Evolutionary conservation across 2,888 invertebrate genomes (phyloP).

Genomic region (Lithophane ornitopus): DNA sequence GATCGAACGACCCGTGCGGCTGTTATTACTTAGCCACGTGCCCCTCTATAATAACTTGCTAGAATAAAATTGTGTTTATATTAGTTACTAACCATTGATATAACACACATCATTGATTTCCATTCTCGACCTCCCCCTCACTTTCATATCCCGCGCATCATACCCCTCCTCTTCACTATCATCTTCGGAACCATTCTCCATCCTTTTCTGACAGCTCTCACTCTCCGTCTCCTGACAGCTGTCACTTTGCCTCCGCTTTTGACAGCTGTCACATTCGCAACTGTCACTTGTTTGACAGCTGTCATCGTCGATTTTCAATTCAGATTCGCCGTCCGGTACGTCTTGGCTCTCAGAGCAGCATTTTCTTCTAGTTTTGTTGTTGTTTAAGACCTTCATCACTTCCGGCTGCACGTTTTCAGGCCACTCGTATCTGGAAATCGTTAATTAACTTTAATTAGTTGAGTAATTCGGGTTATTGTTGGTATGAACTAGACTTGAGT

Average conservation of each 20-base stretch:
- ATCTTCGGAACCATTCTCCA: constrained; percentile 52
- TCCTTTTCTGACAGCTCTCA: constrained; percentile 61
- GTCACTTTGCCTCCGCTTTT: constrained; percentile 42
- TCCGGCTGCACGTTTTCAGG: constrained; percentile 90
- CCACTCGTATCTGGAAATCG: constrained; percentile 93
- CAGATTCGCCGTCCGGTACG: constrained; percentile 39
- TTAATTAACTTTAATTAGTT: constrained; percentile 34
- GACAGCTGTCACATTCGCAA: constrained; percentile 55
- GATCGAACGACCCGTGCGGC: background rate
- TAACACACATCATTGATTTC: constrained; percentile 96
- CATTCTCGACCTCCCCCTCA: constrained; percentile 92
- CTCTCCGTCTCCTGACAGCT: constrained; percentile 25
- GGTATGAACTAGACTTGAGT: too few relatives aligned
- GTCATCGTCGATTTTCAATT: constrained; percentile 49
- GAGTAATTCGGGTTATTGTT: constrained; percentile 12
- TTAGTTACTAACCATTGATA: constrained; percentile 95
- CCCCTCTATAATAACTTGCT: background rate
- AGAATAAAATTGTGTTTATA: background rate
- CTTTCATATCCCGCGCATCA: constrained; percentile 90
- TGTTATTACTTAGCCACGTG: too few relatives aligned
- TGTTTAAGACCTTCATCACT: constrained; percentile 80
- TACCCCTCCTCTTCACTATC: constrained; percentile 69
- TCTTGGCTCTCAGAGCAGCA: constrained; percentile 75
- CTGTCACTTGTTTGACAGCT: constrained; percentile 55
- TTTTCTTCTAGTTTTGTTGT: constrained; percentile 71